Conservation (phyloP, 2,797 vertebrate species). For the Tamandua tetradactyla region DNA sequence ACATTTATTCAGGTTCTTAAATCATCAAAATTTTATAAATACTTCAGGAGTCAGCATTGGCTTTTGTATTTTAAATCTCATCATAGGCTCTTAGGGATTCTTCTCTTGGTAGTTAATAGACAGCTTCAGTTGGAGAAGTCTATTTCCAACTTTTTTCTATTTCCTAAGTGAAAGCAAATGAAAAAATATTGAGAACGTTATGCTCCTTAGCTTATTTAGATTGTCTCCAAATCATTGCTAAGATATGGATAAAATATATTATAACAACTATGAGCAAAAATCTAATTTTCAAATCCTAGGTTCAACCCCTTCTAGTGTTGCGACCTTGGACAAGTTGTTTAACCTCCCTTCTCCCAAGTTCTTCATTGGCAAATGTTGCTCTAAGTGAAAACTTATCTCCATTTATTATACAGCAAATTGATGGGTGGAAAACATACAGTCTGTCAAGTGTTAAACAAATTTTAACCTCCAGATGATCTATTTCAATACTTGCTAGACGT, state of each 20-base stretch:
- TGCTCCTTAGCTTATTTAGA: background rate
- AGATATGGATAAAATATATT: background rate
- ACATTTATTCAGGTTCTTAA: too few relatives aligned
- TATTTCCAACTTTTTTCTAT: background rate
- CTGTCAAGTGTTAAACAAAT: background rate
- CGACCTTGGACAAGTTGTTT: too few relatives aligned
- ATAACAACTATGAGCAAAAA: accelerated
- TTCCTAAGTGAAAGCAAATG: constrained; percentile 2
- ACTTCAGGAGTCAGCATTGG: background rate
- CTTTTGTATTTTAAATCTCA: background rate
- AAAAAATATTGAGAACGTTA: background rate
- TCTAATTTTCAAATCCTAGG: background rate
- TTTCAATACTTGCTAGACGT: background rate
- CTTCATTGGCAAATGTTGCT: background rate
- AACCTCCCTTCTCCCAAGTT: background rate
- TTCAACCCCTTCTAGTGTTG: background rate
- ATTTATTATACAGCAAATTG: background rate
- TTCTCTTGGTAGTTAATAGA: background rate
- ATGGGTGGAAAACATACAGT: background rate
- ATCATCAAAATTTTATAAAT: background rate
- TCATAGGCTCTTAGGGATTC: background rate
- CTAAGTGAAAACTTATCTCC: background rate
- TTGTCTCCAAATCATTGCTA: background rate
- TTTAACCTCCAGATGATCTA: background rate
- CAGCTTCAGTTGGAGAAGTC: background rate